phyloP scores from a whole-genome alignment of 1,140 invertebrate genomes.

The Bombus ignitus region DNA sequence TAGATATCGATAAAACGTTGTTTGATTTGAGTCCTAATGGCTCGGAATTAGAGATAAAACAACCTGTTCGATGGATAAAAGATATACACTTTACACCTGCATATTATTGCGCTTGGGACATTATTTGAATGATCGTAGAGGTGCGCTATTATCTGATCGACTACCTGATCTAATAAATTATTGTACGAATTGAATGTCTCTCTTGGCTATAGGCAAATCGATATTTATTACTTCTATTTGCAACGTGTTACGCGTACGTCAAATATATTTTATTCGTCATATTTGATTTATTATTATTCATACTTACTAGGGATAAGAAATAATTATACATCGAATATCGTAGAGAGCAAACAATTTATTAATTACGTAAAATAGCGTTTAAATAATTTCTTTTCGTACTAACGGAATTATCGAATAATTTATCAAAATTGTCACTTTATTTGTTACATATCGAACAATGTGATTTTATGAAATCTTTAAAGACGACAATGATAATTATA shows the following conservation, averaged over 20 bases:
- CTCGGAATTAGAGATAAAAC: not conserved
- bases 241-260: not conserved
- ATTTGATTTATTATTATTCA: not conserved
- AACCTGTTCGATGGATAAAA: constrained; percentile 12
- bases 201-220: too few species aligned
- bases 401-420: too few species aligned
- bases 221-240: not conserved
- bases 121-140: constrained; percentile 6
- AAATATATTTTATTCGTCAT: not conserved
- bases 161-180: constrained; percentile 15
- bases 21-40: not conserved
- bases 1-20: too few species aligned
- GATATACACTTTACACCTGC: not conserved
- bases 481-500: not conserved
- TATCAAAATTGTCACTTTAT: too few species aligned
- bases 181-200: not conserved
- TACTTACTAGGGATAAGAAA: not conserved
- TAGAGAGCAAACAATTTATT: too few species aligned
- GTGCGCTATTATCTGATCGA: constrained; percentile 2
- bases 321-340: too few species aligned
- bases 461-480: not conserved
- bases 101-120: not conserved
- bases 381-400: too few species aligned
- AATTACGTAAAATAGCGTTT: too few species aligned
- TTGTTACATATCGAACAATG: not conserved